A percentile compares a stretch with the other conserved stretches of the same genome.
phyloP scores from a whole-genome alignment of 2,797 vertebrate genomes.

The Peromyscus aztecus region DNA sequence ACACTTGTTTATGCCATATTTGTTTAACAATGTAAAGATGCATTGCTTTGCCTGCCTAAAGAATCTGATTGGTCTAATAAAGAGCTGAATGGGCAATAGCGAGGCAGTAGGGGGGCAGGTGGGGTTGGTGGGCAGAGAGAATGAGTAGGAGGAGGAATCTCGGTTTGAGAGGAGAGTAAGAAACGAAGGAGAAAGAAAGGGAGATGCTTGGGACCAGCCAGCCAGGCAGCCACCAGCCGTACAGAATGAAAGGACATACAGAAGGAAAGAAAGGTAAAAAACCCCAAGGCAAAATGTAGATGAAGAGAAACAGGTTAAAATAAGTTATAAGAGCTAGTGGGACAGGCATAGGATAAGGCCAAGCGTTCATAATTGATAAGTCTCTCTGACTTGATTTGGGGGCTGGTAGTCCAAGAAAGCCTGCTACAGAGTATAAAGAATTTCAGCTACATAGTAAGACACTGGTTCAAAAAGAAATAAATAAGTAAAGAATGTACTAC shows the following conservation, averaged over 20 bases:
- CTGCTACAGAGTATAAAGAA: neutral
- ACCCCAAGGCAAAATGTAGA: neutral
- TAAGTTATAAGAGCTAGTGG: neutral
- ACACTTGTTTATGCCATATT: no score
- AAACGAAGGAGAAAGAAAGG: neutral
- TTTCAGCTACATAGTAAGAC: neutral
- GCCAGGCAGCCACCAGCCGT: neutral
- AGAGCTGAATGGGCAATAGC: neutral
- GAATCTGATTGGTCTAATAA: neutral
- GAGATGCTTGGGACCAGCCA: neutral
- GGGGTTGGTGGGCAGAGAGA: neutral
- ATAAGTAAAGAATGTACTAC: neutral
- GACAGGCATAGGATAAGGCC: neutral
- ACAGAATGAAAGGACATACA: neutral
- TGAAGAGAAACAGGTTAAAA: neutral
- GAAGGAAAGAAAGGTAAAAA: neutral
- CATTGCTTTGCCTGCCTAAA: neutral
- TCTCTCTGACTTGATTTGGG: neutral
- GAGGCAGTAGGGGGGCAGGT: neutral
- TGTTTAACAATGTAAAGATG: no score
- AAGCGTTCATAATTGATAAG: neutral
- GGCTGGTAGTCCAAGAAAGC: neutral
- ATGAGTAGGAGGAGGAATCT: neutral
- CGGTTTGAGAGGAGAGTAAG: neutral
- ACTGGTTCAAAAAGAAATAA: neutral